Conservation (phyloP, 2,797 vertebrate genomes). For the Malurus leucopterus region DNA sequence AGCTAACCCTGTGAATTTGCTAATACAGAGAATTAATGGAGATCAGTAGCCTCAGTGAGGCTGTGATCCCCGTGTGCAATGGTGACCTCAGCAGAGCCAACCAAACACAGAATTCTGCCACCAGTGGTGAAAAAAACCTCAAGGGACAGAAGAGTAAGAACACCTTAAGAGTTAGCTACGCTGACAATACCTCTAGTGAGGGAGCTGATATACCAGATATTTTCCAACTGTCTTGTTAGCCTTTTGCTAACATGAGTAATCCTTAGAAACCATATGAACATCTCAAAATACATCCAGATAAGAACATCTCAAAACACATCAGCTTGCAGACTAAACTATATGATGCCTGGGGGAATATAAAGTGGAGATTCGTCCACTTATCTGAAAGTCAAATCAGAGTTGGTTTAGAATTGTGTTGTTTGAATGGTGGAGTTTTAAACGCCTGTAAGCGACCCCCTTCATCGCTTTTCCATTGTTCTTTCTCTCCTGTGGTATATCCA, state of each 20-base stretch:
- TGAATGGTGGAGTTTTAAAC: not conserved
- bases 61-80: not conserved
- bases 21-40: not conserved
- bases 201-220: not conserved
- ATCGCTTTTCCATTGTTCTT: not conserved
- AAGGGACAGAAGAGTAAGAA: not conserved
- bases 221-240: not conserved
- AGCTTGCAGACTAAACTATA: not conserved
- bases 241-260: not conserved
- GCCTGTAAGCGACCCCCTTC: not conserved
- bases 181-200: not conserved
- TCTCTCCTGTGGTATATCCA: not conserved
- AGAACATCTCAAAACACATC: not conserved
- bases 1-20: not conserved
- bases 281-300: not conserved
- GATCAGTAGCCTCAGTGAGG: not conserved
- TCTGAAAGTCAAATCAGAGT: not conserved
- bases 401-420: not conserved
- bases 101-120: not conserved
- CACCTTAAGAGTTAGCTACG: not conserved
- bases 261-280: not conserved
- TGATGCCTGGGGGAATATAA: accelerated
- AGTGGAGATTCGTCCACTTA: not conserved
- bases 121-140: not conserved
- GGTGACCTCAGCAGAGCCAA: not conserved